Evolutionary conservation across 2,113 vertebrate species (phyloP).

Genomic region (Harpagus bidentatus): DNA sequence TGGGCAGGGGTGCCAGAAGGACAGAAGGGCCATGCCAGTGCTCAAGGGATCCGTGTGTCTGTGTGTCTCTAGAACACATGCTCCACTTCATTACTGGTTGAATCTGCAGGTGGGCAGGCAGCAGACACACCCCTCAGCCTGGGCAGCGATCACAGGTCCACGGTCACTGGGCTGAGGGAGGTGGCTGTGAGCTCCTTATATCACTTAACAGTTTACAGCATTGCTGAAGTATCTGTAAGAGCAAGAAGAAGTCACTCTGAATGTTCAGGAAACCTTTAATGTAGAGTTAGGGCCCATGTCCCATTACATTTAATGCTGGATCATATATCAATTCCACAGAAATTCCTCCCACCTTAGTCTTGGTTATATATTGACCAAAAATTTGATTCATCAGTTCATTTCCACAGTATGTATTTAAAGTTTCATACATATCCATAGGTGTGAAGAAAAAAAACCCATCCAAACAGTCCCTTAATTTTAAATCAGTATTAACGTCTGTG

Average conservation of each 20-base stretch:
- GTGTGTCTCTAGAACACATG: background rate
- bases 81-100: background rate
- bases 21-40: background rate
- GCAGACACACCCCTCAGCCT: background rate
- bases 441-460: background rate
- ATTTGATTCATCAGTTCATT: background rate
- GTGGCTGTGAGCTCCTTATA: background rate
- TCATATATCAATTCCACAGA: background rate
- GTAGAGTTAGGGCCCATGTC: background rate
- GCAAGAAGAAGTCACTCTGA: background rate
- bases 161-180: rapidly evolving
- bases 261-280: background rate
- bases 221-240: background rate
- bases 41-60: background rate
- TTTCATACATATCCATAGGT: background rate
- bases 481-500: background rate
- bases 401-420: background rate
- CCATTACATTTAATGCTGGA: background rate
- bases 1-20: background rate
- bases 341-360: background rate
- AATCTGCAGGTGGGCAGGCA: background rate
- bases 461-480: background rate
- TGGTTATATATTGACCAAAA: background rate
- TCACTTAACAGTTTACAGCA: background rate
- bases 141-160: background rate